phyloP scores from a whole-genome alignment of 1,140 invertebrate genomes.

The Catajapyx aquilonaris region DNA sequence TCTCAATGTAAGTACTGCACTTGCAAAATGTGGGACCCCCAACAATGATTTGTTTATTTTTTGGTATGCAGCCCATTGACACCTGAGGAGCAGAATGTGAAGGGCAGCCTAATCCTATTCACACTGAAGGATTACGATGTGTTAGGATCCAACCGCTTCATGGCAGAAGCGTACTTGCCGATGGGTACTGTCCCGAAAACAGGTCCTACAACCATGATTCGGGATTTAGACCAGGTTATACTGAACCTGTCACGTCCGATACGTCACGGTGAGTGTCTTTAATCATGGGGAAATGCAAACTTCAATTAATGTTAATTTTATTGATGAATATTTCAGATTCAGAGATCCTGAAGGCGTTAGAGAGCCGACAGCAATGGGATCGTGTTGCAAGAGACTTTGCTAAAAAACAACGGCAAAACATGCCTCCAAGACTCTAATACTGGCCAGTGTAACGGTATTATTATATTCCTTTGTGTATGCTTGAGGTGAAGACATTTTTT shows the following conservation, averaged over 20 bases:
- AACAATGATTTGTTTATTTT: conserved; percentile 6
- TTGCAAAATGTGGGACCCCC: not conserved
- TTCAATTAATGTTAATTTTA: conserved; percentile 12
- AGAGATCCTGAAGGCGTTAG: conserved; percentile 52
- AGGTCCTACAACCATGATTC: conserved; percentile 27
- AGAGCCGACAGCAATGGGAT: conserved; percentile 67
- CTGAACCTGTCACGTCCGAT: conserved; percentile 58
- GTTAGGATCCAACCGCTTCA: conserved; percentile 73
- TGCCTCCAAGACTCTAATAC: not conserved
- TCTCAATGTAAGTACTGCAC: conserved; percentile 56
- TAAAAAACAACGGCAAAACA: conserved; percentile 33
- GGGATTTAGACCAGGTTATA: conserved; percentile 47
- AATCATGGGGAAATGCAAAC: not conserved
- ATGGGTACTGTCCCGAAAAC: conserved; percentile 45
- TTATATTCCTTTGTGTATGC: too few relatives aligned
- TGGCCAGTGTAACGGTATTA: too few relatives aligned
- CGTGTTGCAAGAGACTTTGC: conserved; percentile 76
- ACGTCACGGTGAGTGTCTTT: not conserved
- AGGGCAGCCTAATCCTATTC: conserved; percentile 61
- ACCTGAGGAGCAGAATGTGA: conserved; percentile 40
- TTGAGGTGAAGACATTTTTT: too few relatives aligned
- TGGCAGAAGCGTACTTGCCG: conserved; percentile 75
- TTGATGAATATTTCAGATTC: conserved; percentile 50
- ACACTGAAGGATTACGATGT: conserved; percentile 91
- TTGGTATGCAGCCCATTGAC: conserved; percentile 41